phyloP scores from a whole-genome alignment of 2,888 invertebrate genomes.

The Colostygia pectinataria region DNA sequence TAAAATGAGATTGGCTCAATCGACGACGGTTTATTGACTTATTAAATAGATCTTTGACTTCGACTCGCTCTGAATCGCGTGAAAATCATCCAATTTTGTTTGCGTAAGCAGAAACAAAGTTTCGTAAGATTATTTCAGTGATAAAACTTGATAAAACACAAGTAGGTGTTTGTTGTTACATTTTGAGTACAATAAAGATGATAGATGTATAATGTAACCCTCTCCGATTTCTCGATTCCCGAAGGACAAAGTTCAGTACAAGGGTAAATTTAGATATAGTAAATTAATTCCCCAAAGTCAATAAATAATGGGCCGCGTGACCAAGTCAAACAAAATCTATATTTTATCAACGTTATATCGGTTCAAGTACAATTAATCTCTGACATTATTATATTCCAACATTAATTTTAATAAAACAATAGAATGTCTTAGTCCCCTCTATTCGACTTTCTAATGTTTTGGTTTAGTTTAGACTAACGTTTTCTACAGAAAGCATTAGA shows the following conservation, averaged over 20 bases:
- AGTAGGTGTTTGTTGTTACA: constrained; percentile 7
- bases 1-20: constrained; percentile 77
- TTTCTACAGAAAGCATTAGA: background rate
- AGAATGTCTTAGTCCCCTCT: too few species aligned
- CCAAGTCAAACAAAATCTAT: constrained; percentile 29
- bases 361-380: constrained; percentile 21
- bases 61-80: constrained; percentile 51
- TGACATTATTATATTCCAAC: constrained; percentile 9
- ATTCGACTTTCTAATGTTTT: too few species aligned
- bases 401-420: too few species aligned
- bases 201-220: constrained; percentile 19
- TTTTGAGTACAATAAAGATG: constrained; percentile 19
- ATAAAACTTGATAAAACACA: constrained; percentile 12
- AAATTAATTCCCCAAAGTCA: constrained; percentile 32
- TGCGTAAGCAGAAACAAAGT: constrained; percentile 26
- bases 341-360: constrained; percentile 21
- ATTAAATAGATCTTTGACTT: constrained; percentile 74
- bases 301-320: constrained; percentile 32
- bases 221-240: constrained; percentile 15
- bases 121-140: constrained; percentile 8
- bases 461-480: too few species aligned
- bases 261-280: constrained; percentile 20
- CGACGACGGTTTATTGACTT: constrained; percentile 75
- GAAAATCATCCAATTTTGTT: constrained; percentile 49
- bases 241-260: constrained; percentile 16